A percentile compares a stretch with the other conserved stretches of the same genome.
Conservation (phyloP, 2,888 invertebrate genomes). For the Plagodis dolabraria region DNA sequence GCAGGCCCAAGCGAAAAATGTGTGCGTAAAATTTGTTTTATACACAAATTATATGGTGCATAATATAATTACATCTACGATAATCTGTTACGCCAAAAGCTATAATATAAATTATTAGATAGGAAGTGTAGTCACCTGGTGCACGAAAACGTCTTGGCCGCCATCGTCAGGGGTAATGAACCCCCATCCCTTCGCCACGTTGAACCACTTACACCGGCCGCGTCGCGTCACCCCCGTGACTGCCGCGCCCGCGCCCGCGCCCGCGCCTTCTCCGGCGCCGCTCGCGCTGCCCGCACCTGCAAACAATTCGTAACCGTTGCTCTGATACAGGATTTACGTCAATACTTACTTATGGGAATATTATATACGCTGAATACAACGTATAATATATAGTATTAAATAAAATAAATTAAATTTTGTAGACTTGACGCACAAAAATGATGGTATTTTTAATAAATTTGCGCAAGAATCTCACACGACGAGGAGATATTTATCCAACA, state of each 20-base stretch:
- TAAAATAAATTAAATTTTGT: too few relatives aligned
- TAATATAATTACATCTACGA: too few relatives aligned
- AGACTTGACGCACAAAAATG: too few relatives aligned
- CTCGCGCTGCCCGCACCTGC: constrained; percentile 64
- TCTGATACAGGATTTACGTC: constrained; percentile 27
- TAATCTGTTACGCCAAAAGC: neutral
- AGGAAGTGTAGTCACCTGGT: constrained; percentile 88
- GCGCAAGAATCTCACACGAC: too few relatives aligned
- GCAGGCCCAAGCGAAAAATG: too few relatives aligned
- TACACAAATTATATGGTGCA: too few relatives aligned
- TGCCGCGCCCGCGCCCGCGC: constrained; percentile 61
- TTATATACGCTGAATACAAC: too few relatives aligned
- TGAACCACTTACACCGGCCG: constrained; percentile 97
- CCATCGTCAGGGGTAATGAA: constrained; percentile 96
- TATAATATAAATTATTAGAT: constrained; percentile 4
- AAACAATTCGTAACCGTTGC: constrained; percentile 48
- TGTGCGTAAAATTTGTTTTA: too few relatives aligned
- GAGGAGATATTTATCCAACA: too few relatives aligned
- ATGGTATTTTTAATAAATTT: too few relatives aligned
- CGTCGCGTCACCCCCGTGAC: constrained; percentile 87
- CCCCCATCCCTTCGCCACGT: constrained; percentile 97
- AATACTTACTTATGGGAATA: neutral
- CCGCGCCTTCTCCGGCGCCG: constrained; percentile 65
- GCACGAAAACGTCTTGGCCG: constrained; percentile 96
- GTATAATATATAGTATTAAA: too few relatives aligned